These are phyloP conservation scores for Zonitis immaculata DNA, from an alignment of 2,888 invertebrate species.

Conservation along the genomic window DNA sequence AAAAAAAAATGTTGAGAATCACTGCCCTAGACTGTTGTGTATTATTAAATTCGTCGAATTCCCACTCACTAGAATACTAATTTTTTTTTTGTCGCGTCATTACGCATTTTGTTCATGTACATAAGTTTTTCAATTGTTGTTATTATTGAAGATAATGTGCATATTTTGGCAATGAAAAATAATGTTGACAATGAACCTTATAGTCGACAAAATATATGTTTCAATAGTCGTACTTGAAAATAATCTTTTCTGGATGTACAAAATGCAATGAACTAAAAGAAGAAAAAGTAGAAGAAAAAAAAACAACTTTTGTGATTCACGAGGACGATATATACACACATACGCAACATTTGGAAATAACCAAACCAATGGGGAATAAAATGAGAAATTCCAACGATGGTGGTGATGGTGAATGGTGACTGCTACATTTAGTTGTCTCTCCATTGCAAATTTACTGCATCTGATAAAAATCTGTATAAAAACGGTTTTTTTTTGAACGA, in stretches of 20 bases:
- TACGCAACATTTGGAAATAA: slow-evolving; percentile 31
- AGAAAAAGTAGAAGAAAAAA: slow-evolving; percentile 21
- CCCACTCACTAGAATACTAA: neutral
- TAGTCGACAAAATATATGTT: neutral
- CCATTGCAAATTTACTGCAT: slow-evolving; percentile 43
- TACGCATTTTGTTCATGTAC: neutral
- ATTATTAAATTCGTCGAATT: neutral
- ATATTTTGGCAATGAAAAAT: neutral
- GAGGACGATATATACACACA: slow-evolving; percentile 35
- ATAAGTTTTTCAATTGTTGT: neutral
- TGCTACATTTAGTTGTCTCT: slow-evolving; percentile 38
- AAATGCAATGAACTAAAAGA: too few relatives aligned
- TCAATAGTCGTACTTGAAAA: too few relatives aligned
- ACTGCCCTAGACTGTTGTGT: neutral
- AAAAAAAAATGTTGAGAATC: neutral
- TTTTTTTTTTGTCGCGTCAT: neutral
- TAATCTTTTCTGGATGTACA: too few relatives aligned
- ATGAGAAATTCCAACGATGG: slow-evolving; percentile 10
- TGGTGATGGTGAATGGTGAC: slow-evolving; percentile 26
- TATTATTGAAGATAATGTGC: neutral
- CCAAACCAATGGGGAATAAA: slow-evolving; percentile 15
- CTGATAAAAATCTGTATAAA: slow-evolving; percentile 45
- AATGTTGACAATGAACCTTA: neutral
- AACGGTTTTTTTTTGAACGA: slow-evolving; percentile 24
- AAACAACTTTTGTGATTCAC: slow-evolving; percentile 38